Conservation (phyloP, 92 coral and sea anemone genomes). For the Siderastrea siderea region DNA sequence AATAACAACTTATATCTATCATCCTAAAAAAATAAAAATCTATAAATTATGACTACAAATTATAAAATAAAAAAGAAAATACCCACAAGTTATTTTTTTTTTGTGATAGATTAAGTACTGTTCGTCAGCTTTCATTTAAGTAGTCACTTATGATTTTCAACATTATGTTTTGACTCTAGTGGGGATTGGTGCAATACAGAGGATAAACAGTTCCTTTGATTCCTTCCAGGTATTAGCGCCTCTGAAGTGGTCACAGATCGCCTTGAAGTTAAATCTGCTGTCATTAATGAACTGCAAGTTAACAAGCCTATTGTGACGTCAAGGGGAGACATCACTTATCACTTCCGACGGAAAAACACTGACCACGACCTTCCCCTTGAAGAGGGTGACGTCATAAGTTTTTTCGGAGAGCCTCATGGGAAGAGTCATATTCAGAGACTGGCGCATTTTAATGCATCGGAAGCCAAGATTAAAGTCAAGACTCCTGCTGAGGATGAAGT, state of each 20-base stretch:
- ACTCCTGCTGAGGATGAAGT: conserved; percentile 66
- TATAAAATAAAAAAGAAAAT: too few relatives aligned
- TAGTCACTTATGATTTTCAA: too few relatives aligned
- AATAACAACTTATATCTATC: too few relatives aligned
- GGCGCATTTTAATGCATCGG: conserved; percentile 80
- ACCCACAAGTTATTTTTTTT: too few relatives aligned
- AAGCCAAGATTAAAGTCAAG: conserved; percentile 84
- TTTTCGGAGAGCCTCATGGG: conserved; percentile 85
- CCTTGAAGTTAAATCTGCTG: conserved; percentile 88
- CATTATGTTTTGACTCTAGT: too few relatives aligned
- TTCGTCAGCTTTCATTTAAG: too few relatives aligned
- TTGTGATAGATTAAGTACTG: too few relatives aligned
- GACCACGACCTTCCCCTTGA: conserved; percentile 77
- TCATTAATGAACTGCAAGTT: conserved; percentile 86
- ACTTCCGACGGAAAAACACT: conserved; percentile 77
- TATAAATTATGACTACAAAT: too few relatives aligned
- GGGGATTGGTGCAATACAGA: not conserved
- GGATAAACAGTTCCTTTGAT: not conserved
- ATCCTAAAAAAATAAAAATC: too few relatives aligned
- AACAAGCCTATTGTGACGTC: conserved; percentile 88
- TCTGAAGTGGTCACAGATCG: conserved; percentile 85
- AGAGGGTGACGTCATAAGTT: conserved; percentile 96
- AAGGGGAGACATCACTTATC: conserved; percentile 97
- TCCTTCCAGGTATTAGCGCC: conserved; percentile 18
- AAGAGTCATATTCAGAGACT: conserved; percentile 83